These are phyloP conservation scores for Epirrita christyi DNA, from an alignment of 2,888 invertebrate genomes.

Conservation along the genomic window DNA sequence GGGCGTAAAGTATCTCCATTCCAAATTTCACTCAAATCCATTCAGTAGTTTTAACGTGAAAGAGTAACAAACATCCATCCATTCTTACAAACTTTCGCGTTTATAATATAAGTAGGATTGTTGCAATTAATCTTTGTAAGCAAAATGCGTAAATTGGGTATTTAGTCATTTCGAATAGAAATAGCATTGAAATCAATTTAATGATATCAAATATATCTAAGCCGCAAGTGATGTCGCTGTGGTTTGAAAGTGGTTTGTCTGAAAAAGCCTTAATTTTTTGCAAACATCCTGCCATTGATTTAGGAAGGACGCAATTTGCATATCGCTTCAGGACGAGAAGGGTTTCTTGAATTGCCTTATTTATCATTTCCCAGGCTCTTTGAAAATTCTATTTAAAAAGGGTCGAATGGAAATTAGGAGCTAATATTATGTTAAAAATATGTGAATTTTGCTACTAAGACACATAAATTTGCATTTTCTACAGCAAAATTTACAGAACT, in stretches of 20 bases:
- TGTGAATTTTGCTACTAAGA: background rate
- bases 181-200: too few relatives aligned
- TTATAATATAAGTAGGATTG: too few relatives aligned
- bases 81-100: too few relatives aligned
- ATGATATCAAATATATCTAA: too few relatives aligned
- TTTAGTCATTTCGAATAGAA: too few relatives aligned
- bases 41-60: too few relatives aligned
- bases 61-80: too few relatives aligned
- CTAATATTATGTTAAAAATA: background rate
- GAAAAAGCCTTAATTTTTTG: background rate
- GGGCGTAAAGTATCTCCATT: too few relatives aligned
- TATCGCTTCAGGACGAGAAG: background rate
- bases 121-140: too few relatives aligned
- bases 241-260: background rate
- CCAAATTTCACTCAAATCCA: too few relatives aligned
- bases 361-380: background rate
- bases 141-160: too few relatives aligned
- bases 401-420: background rate
- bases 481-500: background rate
- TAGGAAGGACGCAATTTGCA: slow-evolving; percentile 6
- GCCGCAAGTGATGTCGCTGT: too few relatives aligned
- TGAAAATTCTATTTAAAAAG: slow-evolving; percentile 3
- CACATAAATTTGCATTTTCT: background rate
- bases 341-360: slow-evolving; percentile 1
- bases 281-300: background rate